phyloP scores from a whole-genome alignment of 2,113 vertebrate species.

The Oplegnathus fasciatus region DNA sequence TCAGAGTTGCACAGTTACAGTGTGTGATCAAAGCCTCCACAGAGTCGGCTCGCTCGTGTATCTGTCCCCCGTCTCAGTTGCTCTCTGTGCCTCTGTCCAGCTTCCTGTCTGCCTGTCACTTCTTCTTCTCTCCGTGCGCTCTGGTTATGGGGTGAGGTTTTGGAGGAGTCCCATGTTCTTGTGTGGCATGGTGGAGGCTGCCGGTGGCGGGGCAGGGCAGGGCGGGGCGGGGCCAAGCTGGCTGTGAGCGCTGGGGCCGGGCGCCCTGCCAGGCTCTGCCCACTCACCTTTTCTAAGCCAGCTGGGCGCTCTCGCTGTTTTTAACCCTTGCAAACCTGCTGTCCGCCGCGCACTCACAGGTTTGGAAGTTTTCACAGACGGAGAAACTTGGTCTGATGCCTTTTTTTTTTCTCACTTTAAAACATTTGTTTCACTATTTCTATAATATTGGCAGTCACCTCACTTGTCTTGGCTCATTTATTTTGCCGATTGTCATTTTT shows the following conservation, averaged over 20 bases:
- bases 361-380: conserved; percentile 29
- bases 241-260: conserved; percentile 53
- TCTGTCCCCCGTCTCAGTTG: background rate
- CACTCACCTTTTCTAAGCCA: conserved; percentile 64
- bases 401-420: background rate
- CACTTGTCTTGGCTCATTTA: background rate
- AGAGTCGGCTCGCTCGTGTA: background rate
- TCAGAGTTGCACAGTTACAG: conserved; percentile 15
- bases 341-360: background rate
- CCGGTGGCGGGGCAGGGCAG: conserved; percentile 28
- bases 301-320: conserved; percentile 58
- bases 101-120: conserved; percentile 35
- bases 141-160: conserved; percentile 55
- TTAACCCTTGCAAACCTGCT: conserved; percentile 65
- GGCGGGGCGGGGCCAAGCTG: conserved; percentile 52
- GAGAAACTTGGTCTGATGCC: background rate
- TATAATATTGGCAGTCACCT: background rate
- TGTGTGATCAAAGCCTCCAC: conserved; percentile 9
- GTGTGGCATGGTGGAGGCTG: conserved; percentile 62
- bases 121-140: conserved; percentile 12
- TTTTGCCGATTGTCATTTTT: background rate
- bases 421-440: conserved; percentile 4
- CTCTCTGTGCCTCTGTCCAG: conserved; percentile 1
- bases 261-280: conserved; percentile 62
- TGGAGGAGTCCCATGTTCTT: conserved; percentile 57